phyloP scores from a whole-genome alignment of 1,140 invertebrate genomes.

The Pomacea maculata region DNA sequence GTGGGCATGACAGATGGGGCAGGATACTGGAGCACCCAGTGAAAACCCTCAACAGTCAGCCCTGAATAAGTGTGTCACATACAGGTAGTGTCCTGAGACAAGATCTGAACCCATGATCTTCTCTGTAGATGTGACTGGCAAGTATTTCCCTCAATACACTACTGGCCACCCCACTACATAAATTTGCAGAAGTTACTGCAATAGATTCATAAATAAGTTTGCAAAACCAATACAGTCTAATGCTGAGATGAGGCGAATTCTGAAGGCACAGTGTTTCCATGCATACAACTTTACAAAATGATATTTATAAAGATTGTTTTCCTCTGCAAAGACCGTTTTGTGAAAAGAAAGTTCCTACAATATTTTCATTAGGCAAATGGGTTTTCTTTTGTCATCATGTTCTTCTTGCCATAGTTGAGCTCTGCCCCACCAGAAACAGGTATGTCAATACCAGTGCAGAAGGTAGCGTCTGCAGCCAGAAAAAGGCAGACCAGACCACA shows the following conservation, averaged over 20 bases:
- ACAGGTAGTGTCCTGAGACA: too few species aligned
- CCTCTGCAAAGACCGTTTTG: neutral
- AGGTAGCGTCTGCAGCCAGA: slow-evolving; percentile 63
- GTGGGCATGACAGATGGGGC: too few species aligned
- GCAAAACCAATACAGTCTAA: neutral
- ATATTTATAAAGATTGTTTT: neutral
- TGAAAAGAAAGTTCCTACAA: neutral
- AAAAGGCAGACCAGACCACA: slow-evolving; percentile 58
- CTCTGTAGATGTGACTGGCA: too few species aligned
- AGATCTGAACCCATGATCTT: too few species aligned
- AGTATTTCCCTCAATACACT: too few species aligned
- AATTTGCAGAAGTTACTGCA: too few species aligned
- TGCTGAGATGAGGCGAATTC: neutral
- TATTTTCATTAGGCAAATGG: neutral
- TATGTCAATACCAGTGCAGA: slow-evolving; percentile 63
- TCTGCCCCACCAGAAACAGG: slow-evolving; percentile 62
- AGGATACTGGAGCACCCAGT: too few species aligned
- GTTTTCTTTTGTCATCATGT: slow-evolving; percentile 28
- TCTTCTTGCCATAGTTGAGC: slow-evolving; percentile 61
- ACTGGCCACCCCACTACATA: too few species aligned
- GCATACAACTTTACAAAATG: neutral
- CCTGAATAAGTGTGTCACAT: too few species aligned
- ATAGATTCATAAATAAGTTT: too few species aligned
- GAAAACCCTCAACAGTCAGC: too few species aligned
- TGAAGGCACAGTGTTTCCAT: neutral